Base-by-base conservation (phyloP, 2,888 invertebrate species). In the Cyclophora albipunctata region DNA sequence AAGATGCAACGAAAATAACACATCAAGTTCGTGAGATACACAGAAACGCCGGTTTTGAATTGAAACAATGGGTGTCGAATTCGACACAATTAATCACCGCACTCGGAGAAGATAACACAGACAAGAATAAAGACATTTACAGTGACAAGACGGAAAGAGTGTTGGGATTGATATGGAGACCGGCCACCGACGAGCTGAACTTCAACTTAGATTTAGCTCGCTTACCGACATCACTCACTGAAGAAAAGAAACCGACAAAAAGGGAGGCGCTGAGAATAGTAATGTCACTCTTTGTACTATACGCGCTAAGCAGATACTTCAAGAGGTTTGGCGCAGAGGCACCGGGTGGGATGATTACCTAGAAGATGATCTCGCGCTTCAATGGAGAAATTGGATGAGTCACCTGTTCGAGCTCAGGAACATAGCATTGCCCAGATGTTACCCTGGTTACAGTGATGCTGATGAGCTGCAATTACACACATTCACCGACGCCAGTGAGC, bases 31-130 rank as follows among this genome's bases (percentile, higher is more conserved):
- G 40, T 3, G 33, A 4, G 1, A 40, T 50, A 3, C 46, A 50
- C 7, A 3, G 7, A 37, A 6, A n/a, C 37, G 53, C 63, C 1
- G 45, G 70, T 0, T 75, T 63, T 47, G 70, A 75, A 43, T 71
- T 71, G 5, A 20, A 55, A 6, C 54, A 55, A 5, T 47, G 57
- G 42, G 42, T 52, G 0, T 43, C 46, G 0, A 55, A 47, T 20
- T 41, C 3, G 2, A 3, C 2, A 5, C 7, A 5, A 5, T n/a
- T 43, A 3, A 33, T 48, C 3, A 4, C 33, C 34, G 7, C 4
- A 4, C 5, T 45, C 3, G 7, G 41, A n/a, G 7, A 5, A 33
- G 6, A 37, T 20, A 6, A 42, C 6, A 6, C 35, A 1, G 7
- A 3, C n/a, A 20, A 47, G 7, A 7, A 20, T 33, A 42, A n/a